Conservation (phyloP, 2,113 vertebrate genomes). For the Gallinago jamesoni region DNA sequence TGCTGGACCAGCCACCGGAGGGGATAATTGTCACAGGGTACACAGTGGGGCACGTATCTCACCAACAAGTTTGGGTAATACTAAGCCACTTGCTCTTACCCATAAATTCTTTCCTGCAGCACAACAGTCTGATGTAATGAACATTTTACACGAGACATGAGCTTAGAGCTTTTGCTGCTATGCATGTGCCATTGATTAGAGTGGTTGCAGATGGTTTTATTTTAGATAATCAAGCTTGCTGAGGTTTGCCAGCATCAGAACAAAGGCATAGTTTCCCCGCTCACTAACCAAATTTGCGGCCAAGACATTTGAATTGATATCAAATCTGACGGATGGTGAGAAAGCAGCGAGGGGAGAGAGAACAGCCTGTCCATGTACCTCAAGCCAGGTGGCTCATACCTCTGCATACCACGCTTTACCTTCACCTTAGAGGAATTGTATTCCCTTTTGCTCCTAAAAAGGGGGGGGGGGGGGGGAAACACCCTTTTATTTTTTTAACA, state of each 20-base stretch:
- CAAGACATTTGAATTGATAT: slow-evolving; percentile 42
- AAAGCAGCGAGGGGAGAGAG: not conserved
- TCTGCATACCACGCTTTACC: not conserved
- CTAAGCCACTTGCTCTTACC: not conserved
- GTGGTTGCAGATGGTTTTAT: slow-evolving; percentile 68
- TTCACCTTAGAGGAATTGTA: not conserved
- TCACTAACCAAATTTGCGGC: slow-evolving; percentile 48
- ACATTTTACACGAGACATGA: slow-evolving; percentile 8
- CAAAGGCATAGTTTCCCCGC: slow-evolving; percentile 60
- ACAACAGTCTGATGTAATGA: slow-evolving; percentile 51
- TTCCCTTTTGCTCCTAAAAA: not conserved
- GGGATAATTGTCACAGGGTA: not conserved
- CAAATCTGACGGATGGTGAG: slow-evolving; percentile 25
- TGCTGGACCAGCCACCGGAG: not conserved
- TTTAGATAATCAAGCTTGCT: slow-evolving; percentile 60
- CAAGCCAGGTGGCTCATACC: slow-evolving; percentile 4
- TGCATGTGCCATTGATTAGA: slow-evolving; percentile 71
- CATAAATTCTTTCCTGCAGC: slow-evolving; percentile 29
- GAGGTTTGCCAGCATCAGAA: slow-evolving; percentile 55
- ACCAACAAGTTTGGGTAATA: not conserved
- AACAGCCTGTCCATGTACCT: not conserved
- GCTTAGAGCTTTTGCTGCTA: slow-evolving; percentile 30
- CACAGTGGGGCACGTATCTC: not conserved
- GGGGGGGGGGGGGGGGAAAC: not conserved
- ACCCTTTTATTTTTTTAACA: not conserved